A percentile compares a stretch with the other conserved stretches of the same genome.
phyloP scores from a whole-genome alignment of 2,888 invertebrate species.

The Phaonia tiefii region DNA sequence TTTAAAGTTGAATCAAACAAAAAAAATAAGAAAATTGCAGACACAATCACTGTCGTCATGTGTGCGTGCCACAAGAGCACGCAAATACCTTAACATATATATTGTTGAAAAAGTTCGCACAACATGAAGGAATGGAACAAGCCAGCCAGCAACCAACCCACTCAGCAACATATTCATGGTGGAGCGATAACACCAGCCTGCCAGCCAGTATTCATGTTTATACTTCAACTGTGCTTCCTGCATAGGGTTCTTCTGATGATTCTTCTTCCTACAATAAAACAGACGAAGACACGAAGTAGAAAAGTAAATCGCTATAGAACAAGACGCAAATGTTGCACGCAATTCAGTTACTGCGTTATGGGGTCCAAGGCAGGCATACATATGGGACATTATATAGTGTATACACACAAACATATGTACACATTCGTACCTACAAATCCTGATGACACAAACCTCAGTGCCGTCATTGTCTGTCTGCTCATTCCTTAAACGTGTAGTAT shows the following conservation, averaged over 20 bases:
- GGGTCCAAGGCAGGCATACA: too few species aligned
- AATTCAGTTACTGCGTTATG: constrained; percentile 25
- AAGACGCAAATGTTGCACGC: constrained; percentile 45
- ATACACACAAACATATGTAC: not conserved
- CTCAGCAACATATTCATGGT: not conserved
- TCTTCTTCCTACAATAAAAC: constrained; percentile 7
- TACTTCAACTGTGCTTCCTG: constrained; percentile 8
- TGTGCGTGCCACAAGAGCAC: constrained; percentile 67
- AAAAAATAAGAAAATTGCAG: constrained; percentile 14
- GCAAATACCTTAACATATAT: constrained; percentile 61
- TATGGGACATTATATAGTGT: not conserved
- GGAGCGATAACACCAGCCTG: not conserved
- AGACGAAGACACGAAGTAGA: not conserved
- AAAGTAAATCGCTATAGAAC: constrained; percentile 16
- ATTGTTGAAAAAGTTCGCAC: constrained; percentile 31
- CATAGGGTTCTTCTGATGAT: constrained; percentile 4
- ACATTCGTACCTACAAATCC: not conserved
- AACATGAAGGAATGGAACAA: not conserved
- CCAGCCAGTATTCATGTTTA: constrained; percentile 39
- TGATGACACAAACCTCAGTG: not conserved
- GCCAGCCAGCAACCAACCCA: too few species aligned
- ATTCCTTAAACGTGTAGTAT: not conserved
- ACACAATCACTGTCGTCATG: constrained; percentile 63
- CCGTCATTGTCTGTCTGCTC: not conserved
- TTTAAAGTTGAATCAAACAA: not conserved